Evolutionary conservation across 2,888 invertebrate species (phyloP).

Genomic region (Drosophila emarginata): DNA sequence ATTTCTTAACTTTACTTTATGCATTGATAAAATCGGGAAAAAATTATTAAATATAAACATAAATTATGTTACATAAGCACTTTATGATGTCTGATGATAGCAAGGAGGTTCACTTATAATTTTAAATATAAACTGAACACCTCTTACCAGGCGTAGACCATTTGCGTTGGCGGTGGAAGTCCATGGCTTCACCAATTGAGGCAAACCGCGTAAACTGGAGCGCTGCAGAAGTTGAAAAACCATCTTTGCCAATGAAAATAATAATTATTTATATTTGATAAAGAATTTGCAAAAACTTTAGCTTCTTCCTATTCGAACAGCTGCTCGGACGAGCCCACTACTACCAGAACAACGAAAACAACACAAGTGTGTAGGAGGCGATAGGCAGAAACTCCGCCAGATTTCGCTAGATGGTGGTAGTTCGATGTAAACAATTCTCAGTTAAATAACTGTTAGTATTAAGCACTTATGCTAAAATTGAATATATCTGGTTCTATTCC

Average conservation of each 20-base stretch:
- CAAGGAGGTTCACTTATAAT: slow-evolving; percentile 20
- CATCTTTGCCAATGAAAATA: slow-evolving; percentile 61
- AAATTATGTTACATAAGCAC: background rate
- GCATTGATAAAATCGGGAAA: background rate
- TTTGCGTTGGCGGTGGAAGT: slow-evolving; percentile 28
- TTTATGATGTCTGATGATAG: background rate
- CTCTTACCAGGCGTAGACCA: slow-evolving; percentile 72
- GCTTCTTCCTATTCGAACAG: slow-evolving; percentile 11
- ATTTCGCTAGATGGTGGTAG: background rate
- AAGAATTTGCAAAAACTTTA: slow-evolving; percentile 4
- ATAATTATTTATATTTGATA: slow-evolving; percentile 33
- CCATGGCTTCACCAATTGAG: slow-evolving; percentile 73
- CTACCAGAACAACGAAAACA: slow-evolving; percentile 31
- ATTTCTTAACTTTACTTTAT: background rate
- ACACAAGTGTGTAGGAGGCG: slow-evolving; percentile 1
- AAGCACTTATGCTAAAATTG: too few species aligned
- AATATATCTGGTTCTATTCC: too few species aligned
- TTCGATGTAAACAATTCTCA: background rate
- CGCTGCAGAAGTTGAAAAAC: slow-evolving; percentile 73
- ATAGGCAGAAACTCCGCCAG: background rate
- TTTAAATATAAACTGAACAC: slow-evolving; percentile 25
- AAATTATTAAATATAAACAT: background rate
- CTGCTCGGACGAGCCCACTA: slow-evolving; percentile 28
- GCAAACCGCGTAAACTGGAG: slow-evolving; percentile 70
- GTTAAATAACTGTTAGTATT: background rate